Base-by-base conservation (phyloP, 1,140 invertebrate species). In the Epicauta chinensis region DNA sequence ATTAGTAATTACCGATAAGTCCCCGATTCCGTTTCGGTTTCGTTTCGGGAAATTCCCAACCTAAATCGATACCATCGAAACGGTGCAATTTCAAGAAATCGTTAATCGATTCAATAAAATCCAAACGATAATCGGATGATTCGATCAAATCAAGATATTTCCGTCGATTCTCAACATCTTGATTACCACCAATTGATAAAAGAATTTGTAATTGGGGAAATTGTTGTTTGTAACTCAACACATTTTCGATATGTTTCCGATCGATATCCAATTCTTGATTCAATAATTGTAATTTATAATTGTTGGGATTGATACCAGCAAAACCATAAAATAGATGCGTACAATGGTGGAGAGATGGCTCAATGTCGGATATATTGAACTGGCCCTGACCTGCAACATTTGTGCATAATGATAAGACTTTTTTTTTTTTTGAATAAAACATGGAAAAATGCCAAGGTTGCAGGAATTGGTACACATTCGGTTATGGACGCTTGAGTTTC, bases 301-400 rank as follows among this genome's bases (percentile, higher is more conserved):
- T 83, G 13, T 81, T 79, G 9, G 80, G 71, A 58, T 87, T 82
- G 12, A 96, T 79, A 9, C 84, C 86, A 11, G 89, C 88, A 64
- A 86, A 95, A 32, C 90, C 89, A 62, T 93, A 93, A 30, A 93
- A 75, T 40, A 93, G 63, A 68, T 93, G 90, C 0, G 88, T 88
- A 73, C 91, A 95, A 62, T 87, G 82, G 13, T 81, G 75, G 6
- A 89, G 67, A 0, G 84, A 83, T 1, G 82, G 78, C 52, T 86
- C 82, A 48, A 93, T 65, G 62, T 93, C 86, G 9, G 78, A 71
- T 0, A 87, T 70, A 56, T 83, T 79, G 65, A 91, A 87, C 62
- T 87, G 88, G 12, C 82, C 86, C 64, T 84, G 79, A 61, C 86
- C 88, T 23, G 7, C 23, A 23, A 23, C 4, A 23, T 23, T 5